These are phyloP conservation scores for Cossypha heuglini DNA, from an alignment of 2,797 vertebrate species.

Conservation along the genomic window DNA sequence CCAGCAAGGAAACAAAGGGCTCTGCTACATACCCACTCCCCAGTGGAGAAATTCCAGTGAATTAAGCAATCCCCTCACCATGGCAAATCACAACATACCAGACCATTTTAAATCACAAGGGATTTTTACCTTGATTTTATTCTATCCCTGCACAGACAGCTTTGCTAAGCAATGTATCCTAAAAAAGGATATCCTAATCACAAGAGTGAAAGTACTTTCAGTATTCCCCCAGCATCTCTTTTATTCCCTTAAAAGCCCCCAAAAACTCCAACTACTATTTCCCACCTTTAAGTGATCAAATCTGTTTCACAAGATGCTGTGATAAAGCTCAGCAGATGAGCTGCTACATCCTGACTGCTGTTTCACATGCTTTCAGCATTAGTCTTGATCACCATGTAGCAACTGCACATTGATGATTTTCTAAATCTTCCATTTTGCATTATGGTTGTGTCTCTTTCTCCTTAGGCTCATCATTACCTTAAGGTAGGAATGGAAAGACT, in stretches of 20 bases:
- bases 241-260: accelerated
- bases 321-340: background rate
- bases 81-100: background rate
- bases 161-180: background rate
- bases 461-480: background rate
- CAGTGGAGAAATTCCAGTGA: background rate
- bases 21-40: background rate
- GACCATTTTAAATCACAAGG: background rate
- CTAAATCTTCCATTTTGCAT: background rate
- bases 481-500: background rate
- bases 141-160: background rate
- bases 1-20: background rate
- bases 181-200: background rate
- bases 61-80: background rate
- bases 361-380: background rate
- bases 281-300: background rate
- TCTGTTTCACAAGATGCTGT: background rate
- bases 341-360: background rate
- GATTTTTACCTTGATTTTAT: background rate
- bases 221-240: background rate
- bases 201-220: background rate
- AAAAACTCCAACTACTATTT: background rate
- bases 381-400: background rate
- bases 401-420: background rate
- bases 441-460: background rate